These are phyloP conservation scores for Trachurus trachurus DNA, from an alignment of 2,797 vertebrate species.

Conservation along the genomic window DNA sequence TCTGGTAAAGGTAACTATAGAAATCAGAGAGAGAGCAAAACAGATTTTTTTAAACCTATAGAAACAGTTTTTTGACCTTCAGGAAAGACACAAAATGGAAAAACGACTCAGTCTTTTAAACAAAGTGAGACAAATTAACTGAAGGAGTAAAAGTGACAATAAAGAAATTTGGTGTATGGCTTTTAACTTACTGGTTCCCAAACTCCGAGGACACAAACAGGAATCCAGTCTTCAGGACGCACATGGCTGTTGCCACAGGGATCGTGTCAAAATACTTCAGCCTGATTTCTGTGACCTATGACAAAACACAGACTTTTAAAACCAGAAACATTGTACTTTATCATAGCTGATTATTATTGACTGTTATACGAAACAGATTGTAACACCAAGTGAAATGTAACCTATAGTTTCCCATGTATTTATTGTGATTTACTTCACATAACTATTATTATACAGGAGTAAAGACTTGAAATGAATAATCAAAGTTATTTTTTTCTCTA, in stretches of 20 bases:
- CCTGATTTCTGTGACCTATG: conserved; percentile 96
- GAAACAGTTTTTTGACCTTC: background rate
- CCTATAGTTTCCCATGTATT: background rate
- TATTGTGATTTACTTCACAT: background rate
- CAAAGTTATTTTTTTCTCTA: too few relatives aligned
- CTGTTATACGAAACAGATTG: too few relatives aligned
- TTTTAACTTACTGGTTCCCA: conserved; percentile 95
- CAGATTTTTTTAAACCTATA: background rate
- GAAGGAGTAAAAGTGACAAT: background rate
- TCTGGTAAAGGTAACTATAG: conserved; percentile 96
- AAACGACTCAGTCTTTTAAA: background rate
- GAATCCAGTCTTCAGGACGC: conserved; percentile 98
- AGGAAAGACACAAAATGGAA: too few relatives aligned
- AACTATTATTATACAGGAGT: background rate
- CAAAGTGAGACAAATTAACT: background rate
- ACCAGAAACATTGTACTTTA: background rate
- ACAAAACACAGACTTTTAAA: conserved; percentile 22
- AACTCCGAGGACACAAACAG: conserved; percentile 98
- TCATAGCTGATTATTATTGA: background rate
- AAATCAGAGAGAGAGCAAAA: background rate
- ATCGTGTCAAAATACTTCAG: conserved; percentile 99
- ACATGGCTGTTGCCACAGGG: conserved; percentile 97
- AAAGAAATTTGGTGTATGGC: background rate
- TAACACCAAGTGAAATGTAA: background rate
- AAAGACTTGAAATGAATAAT: too few relatives aligned